Percentiles rank a stretch among this genome's conserved stretches.
Conservation (phyloP, 2,113 vertebrate species). For the Myotis davidii region DNA sequence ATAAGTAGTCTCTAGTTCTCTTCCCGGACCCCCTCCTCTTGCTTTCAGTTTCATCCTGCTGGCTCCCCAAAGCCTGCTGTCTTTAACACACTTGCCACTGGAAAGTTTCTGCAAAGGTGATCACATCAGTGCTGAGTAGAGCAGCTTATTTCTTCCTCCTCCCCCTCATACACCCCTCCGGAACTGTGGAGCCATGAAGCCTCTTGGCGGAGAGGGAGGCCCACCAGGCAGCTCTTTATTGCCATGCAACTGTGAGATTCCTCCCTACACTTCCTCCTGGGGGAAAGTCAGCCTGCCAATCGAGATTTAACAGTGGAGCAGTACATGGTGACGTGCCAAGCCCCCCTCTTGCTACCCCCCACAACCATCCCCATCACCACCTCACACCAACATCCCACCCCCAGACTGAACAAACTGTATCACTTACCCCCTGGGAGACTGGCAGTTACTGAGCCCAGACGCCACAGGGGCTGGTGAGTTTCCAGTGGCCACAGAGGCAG, state of each 20-base stretch:
- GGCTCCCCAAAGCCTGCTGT: neutral
- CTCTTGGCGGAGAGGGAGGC: conserved; percentile 35
- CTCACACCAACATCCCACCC: conserved; percentile 17
- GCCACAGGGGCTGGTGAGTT: conserved; percentile 61
- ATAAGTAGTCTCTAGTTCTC: neutral
- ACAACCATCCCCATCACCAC: neutral
- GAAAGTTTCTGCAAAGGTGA: conserved; percentile 55
- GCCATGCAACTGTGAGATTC: conserved; percentile 58
- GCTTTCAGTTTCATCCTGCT: neutral
- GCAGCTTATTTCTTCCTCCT: neutral
- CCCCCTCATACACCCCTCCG: neutral
- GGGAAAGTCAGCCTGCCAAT: conserved; percentile 43
- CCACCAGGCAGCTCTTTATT: conserved; percentile 60
- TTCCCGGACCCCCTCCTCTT: neutral
- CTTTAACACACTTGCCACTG: neutral
- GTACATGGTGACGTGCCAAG: conserved; percentile 10
- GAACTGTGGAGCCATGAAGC: conserved; percentile 48
- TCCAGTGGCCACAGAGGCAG: conserved; percentile 69
- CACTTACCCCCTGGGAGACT: conserved; percentile 71
- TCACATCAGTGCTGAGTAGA: neutral
- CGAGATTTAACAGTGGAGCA: conserved; percentile 64
- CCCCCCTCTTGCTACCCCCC: neutral
- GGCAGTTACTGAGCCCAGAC: conserved; percentile 61
- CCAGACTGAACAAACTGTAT: conserved; percentile 75
- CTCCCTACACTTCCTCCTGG: conserved; percentile 50